Base-by-base conservation (phyloP, 2,888 invertebrate genomes). In the Meiosimyza platycephala region DNA sequence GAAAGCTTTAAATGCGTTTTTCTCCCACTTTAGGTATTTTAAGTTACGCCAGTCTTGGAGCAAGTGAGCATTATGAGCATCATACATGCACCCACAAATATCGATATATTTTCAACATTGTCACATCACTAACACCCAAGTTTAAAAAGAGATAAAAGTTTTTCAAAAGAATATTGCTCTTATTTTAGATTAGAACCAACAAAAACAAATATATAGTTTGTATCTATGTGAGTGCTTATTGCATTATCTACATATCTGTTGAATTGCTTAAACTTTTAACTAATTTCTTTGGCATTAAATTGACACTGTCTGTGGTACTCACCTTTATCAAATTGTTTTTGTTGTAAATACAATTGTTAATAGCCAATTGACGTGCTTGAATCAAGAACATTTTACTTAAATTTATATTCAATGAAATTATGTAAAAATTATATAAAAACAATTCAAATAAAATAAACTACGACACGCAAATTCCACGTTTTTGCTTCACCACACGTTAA, bases 321-420 rank as follows among this genome's bases (percentile, higher is more conserved):
- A 84, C 84, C 83, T 83, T 84, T 47, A 80, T 75, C 16, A 79
- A 60, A 22, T 74, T 75, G 12, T 72, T 78, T 54, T 78, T 78
- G 69, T 74, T 78, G 64, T 63, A 74, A 16, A 80, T 9, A 6
- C 72, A 72, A 47, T 77, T 76, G 15, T 74, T 75, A 5, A 74
- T 51, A 51, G 81, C 73, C 33, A 80, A 74, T 59, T 80, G 79
- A 71, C 77, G 76, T 59, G 81, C 59, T 66, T 74, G 74, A 71
- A 70, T 71, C 33, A 73, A 67, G 52, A 78, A 78, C 78, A 79
- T 77, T 72, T 67, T 75, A 48, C 33, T 12, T 28, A 28, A 52
- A 16, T 60, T 69, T 69, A 48, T 69, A 54, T 69, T 40, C 40
- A 40, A 4, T 33, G 40, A 9, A 67, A 40, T 63, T 76, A 0